These are phyloP conservation scores for Pipistrellus nathusii DNA, from an alignment of 2,797 vertebrate genomes.

Conservation along the genomic window DNA sequence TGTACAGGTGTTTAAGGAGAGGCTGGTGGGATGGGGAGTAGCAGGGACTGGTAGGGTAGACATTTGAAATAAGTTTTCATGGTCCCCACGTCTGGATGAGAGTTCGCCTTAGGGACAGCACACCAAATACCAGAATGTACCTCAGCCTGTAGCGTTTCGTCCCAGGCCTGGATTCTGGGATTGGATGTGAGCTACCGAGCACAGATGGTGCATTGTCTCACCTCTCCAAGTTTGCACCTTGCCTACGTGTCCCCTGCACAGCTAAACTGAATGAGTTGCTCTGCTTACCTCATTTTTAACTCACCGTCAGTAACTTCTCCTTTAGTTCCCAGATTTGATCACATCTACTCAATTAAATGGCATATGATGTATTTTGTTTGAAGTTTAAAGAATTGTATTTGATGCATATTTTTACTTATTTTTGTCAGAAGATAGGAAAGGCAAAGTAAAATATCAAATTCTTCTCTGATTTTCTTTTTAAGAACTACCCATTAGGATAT, in stretches of 20 bases:
- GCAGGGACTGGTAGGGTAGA: not conserved
- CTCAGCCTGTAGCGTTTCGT: not conserved
- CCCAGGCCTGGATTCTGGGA: not conserved
- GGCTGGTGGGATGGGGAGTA: not conserved
- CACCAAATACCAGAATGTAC: not conserved
- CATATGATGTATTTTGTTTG: not conserved
- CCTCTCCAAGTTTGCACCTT: not conserved
- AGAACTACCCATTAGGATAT: not conserved
- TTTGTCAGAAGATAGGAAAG: conserved; percentile 23
- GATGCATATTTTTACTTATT: not conserved
- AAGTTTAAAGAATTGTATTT: conserved; percentile 52
- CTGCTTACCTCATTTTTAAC: conserved; percentile 28
- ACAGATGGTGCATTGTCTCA: not conserved
- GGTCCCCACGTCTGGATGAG: not conserved
- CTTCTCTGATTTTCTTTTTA: conserved; percentile 17
- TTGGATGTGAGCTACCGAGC: not conserved
- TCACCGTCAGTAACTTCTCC: not conserved
- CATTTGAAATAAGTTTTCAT: not conserved
- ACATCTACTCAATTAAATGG: not conserved
- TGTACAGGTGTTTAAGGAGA: not conserved
- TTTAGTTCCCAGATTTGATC: conserved; percentile 7
- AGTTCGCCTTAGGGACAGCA: not conserved
- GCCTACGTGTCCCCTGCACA: not conserved
- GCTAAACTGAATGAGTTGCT: not conserved
- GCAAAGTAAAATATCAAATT: not conserved